Evolutionary conservation across 2,888 invertebrate genomes (phyloP), one percentile per base, ranked within the genome.

Genomic region (Spicauda simplicius): DNA sequence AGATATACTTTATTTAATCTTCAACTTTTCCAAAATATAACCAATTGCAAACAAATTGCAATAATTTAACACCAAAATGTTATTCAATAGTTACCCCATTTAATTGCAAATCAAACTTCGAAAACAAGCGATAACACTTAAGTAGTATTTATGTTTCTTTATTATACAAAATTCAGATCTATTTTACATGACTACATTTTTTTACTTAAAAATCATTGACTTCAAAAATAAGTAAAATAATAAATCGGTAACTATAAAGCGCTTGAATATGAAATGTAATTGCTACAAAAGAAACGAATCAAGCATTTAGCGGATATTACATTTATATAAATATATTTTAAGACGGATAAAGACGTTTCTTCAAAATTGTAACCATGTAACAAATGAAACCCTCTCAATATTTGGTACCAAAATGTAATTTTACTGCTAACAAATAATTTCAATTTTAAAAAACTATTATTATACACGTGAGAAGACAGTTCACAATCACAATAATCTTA

Each of bases 321-420:
- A 45, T 14, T 53, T 52, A 19, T 53, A 53, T n/a, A 54, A 14
- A 54, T n/a, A 54, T 25, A n/a, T 11, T 37, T 2, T 45, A 45
- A 45, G 4, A 53, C 10, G 18, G 18, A 10, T 18, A 45, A 3
- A 4, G n/a, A n/a, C n/a, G n/a, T 45, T 45, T 45, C n/a, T 45
- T 45, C 16, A n/a, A n/a, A 41, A 45, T n/a, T n/a, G n/a, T 37
- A n/a, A 45, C 0, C n/a, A 45, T 45, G 45, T 45, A n/a, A n/a
- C 45, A 45, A 45, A 45, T 52, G 19, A 52, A 52, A 52, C 6
- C 52, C 6, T 37, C n/a, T 56, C 10, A 56, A 72, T 75, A 78
- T 80, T 80, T 80, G 80, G 80, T 80, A 80, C 77, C 77, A 72
- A 75, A 45, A 45, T n/a, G 45, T 14, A 41, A 41, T 10, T 14